Conservation (phyloP, 92 coral and sea anemone genomes). For the Isaurus tuberculatus region DNA sequence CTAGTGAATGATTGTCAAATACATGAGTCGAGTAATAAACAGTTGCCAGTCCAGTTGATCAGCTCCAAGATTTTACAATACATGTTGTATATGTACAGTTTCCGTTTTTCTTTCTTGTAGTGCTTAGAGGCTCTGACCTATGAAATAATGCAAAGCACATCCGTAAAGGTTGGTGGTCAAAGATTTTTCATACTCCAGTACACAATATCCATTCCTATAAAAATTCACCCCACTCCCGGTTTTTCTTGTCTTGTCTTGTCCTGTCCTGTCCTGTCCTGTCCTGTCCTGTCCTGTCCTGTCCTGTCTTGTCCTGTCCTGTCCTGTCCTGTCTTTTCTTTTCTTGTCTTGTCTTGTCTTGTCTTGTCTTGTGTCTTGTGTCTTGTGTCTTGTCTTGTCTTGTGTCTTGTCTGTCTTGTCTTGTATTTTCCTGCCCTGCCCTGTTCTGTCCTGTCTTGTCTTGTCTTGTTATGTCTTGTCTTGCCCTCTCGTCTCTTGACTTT, state of each 20-base stretch:
- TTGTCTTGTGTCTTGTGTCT: neutral
- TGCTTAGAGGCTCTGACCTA: conserved; percentile 89
- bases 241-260: neutral
- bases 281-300: no score
- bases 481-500: no score
- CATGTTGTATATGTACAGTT: no score
- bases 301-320: no score
- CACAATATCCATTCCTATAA: neutral
- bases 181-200: neutral
- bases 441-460: no score
- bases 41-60: no score
- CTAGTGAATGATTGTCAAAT: no score
- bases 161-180: conserved; percentile 66
- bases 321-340: neutral
- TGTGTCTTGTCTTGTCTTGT: neutral
- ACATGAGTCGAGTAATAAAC: no score
- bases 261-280: no score
- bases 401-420: neutral
- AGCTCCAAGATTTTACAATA: no score
- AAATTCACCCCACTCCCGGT: neutral
- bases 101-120: conserved; percentile 44
- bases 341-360: neutral
- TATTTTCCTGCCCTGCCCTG: neutral
- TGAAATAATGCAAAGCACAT: conserved; percentile 79
- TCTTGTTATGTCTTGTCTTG: no score